These are phyloP conservation scores for Pomacea maculata DNA, from an alignment of 1,140 invertebrate genomes.

Conservation along the genomic window DNA sequence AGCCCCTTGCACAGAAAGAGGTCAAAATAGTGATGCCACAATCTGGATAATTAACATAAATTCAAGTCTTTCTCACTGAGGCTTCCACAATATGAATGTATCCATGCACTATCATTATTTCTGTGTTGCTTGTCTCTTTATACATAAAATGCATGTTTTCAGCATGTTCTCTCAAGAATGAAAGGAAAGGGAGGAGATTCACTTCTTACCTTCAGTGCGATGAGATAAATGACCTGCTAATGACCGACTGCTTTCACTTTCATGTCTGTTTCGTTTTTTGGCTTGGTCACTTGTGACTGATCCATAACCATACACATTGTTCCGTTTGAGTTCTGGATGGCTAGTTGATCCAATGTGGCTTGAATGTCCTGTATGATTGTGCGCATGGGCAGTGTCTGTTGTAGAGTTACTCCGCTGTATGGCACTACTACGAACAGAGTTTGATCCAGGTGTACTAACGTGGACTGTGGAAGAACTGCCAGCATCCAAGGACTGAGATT, in stretches of 20 bases:
- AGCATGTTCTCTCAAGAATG: too few relatives aligned
- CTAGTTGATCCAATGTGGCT: neutral
- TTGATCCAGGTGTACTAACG: neutral
- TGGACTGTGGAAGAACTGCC: conserved; percentile 11
- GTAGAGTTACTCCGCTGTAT: conserved; percentile 21
- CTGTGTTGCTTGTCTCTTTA: too few relatives aligned
- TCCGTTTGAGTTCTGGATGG: conserved; percentile 20
- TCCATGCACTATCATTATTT: too few relatives aligned
- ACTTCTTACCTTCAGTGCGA: conserved; percentile 26
- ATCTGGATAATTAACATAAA: too few relatives aligned
- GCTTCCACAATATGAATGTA: too few relatives aligned
- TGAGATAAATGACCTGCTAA: conserved; percentile 21
- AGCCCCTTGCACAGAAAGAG: too few relatives aligned
- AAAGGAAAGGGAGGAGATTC: too few relatives aligned
- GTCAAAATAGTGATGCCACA: too few relatives aligned
- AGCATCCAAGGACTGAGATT: conserved; percentile 3
- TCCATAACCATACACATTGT: conserved; percentile 19
- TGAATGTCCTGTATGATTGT: conserved; percentile 16
- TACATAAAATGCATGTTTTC: too few relatives aligned
- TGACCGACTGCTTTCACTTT: conserved; percentile 26
- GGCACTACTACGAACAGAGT: conserved; percentile 10
- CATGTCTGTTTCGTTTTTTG: conserved; percentile 12
- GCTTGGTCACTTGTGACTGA: conserved; percentile 16
- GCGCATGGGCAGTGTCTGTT: conserved; percentile 6
- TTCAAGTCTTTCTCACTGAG: too few relatives aligned